A percentile compares a stretch with the other conserved stretches of the same genome.
phyloP scores from a whole-genome alignment of 2,797 vertebrate genomes.

The Geotrypetes seraphini region DNA sequence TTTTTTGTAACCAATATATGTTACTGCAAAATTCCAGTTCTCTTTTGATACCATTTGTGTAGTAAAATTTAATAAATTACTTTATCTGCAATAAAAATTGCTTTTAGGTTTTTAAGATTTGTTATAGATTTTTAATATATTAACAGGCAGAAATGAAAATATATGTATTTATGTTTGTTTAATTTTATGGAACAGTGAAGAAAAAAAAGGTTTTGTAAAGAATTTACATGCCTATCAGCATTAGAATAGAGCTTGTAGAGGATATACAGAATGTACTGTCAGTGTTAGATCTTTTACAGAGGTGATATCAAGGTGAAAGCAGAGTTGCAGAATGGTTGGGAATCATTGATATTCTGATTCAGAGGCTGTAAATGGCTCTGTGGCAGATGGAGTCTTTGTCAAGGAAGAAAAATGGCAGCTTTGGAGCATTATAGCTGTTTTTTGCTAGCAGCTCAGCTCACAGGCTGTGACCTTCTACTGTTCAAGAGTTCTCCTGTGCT shows the following conservation, averaged over 20 bases:
- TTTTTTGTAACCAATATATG: too few species aligned
- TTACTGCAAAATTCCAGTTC: too few species aligned
- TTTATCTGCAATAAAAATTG: too few species aligned
- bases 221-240: constrained; percentile 42
- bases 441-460: constrained; percentile 61
- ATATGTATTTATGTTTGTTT: constrained; percentile 9
- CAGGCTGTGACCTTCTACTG: constrained; percentile 71
- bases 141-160: not conserved
- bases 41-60: too few species aligned
- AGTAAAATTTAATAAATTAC: too few species aligned
- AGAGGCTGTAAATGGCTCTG: constrained; percentile 78
- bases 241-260: constrained; percentile 27
- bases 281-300: constrained; percentile 55
- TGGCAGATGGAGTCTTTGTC: constrained; percentile 97
- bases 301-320: constrained; percentile 89
- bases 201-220: constrained; percentile 25
- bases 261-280: constrained; percentile 54
- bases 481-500: constrained; percentile 53
- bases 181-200: constrained; percentile 6
- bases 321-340: constrained; percentile 67
- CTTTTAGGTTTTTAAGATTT: constrained; percentile 16
- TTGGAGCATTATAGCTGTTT: constrained; percentile 60
- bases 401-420: constrained; percentile 89
- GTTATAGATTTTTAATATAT: too few species aligned
- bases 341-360: constrained; percentile 97